phyloP scores from a whole-genome alignment of 2,797 vertebrate species.

The Sebastes dallii region DNA sequence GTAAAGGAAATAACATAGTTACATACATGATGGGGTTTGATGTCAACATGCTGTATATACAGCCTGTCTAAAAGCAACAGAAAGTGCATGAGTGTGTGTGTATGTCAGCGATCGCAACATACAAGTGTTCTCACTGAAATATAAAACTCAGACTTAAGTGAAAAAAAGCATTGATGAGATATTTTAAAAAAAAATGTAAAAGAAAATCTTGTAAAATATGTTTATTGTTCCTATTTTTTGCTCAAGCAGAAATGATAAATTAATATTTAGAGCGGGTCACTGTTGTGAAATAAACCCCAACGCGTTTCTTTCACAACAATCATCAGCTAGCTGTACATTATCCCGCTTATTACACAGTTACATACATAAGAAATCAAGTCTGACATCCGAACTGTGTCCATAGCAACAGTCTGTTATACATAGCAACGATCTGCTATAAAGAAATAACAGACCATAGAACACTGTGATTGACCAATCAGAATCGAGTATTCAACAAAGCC shows the following conservation, averaged over 20 bases:
- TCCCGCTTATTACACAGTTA: no score
- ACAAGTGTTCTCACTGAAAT: background rate
- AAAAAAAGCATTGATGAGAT: background rate
- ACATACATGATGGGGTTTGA: background rate
- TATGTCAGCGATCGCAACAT: rapidly evolving
- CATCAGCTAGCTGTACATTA: no score
- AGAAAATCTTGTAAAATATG: background rate
- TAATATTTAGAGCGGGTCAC: background rate
- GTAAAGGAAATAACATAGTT: background rate
- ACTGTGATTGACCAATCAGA: no score
- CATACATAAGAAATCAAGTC: no score
- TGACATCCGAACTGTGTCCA: no score
- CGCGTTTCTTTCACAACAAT: no score
- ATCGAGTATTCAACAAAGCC: no score
- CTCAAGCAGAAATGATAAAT: background rate
- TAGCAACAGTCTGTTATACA: no score
- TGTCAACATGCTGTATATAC: background rate
- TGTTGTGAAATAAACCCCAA: no score
- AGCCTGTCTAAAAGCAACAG: background rate
- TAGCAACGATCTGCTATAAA: no score
- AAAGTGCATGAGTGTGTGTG: background rate
- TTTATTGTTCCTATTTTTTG: background rate
- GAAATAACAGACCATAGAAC: no score
- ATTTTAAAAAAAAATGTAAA: background rate
- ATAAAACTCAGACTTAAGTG: no score